Evolutionary conservation across 2,888 invertebrate genomes (phyloP).

Genomic region (Hetaerina titia): DNA sequence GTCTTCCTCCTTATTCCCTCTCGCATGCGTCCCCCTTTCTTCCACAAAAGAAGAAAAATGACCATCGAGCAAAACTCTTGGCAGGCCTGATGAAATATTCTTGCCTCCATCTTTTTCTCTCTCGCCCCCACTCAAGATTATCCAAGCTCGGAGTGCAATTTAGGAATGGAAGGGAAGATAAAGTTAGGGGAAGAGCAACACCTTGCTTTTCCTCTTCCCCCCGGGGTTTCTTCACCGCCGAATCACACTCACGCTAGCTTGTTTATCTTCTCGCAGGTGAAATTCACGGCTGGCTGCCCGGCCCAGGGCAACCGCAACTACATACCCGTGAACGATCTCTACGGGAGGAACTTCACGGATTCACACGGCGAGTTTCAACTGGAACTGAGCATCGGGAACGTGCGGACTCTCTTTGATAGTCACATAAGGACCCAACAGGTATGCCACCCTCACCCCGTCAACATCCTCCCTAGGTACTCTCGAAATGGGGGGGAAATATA

Average conservation of each 20-base stretch:
- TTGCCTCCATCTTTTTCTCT: neutral
- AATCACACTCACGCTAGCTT: neutral
- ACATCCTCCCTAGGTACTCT: too few species aligned
- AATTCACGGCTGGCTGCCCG: constrained; percentile 84
- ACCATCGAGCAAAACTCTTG: neutral
- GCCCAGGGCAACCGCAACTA: constrained; percentile 87
- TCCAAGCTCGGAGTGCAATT: neutral
- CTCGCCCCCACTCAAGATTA: neutral
- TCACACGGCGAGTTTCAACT: constrained; percentile 89
- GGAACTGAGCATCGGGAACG: constrained; percentile 87
- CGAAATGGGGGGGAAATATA: too few species aligned
- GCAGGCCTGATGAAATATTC: neutral
- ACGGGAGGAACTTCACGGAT: constrained; percentile 86
- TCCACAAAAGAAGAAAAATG: neutral
- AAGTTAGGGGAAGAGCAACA: neutral
- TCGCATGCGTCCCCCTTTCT: too few species aligned
- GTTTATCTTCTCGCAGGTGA: constrained; percentile 76
- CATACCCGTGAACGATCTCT: constrained; percentile 85
- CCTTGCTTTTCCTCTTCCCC: neutral
- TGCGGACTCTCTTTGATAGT: constrained; percentile 86
- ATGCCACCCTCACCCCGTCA: neutral
- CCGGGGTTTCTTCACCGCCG: neutral
- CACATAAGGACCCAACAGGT: constrained; percentile 78
- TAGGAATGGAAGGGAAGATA: neutral
- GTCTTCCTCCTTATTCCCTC: neutral